These are phyloP conservation scores for Nowickia ferox DNA, from an alignment of 2,888 invertebrate genomes.

Conservation along the genomic window DNA sequence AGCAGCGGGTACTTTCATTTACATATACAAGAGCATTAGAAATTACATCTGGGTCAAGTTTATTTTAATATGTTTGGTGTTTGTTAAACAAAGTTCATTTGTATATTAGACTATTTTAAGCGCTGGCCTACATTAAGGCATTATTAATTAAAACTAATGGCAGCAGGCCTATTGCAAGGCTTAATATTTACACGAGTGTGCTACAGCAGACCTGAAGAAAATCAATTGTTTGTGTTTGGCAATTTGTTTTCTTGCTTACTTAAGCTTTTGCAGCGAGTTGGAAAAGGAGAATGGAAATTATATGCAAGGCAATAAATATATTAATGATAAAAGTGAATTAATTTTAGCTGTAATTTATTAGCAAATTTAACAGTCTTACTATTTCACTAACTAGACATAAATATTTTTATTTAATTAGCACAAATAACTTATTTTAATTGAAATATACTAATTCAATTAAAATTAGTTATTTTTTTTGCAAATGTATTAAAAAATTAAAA, in stretches of 20 bases:
- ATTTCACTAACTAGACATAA: not conserved
- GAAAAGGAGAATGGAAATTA: not conserved
- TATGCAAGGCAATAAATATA: not conserved
- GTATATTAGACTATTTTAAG: slow-evolving; percentile 7
- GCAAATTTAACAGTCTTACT: not conserved
- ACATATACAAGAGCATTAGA: slow-evolving; percentile 11
- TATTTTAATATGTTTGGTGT: not conserved
- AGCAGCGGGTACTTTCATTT: too few relatives aligned
- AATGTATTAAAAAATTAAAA: too few relatives aligned
- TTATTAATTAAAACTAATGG: slow-evolving; percentile 61
- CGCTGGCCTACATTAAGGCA: slow-evolving; percentile 61
- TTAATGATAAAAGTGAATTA: not conserved
- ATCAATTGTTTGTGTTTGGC: slow-evolving; percentile 5
- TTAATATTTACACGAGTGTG: slow-evolving; percentile 6
- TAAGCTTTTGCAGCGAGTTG: not conserved
- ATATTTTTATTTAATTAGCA: slow-evolving; percentile 2
- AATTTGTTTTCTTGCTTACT: not conserved
- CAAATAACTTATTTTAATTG: too few relatives aligned
- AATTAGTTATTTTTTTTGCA: too few relatives aligned
- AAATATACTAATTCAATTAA: too few relatives aligned
- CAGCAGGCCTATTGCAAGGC: not conserved
- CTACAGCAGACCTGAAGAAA: not conserved
- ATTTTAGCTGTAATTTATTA: not conserved
- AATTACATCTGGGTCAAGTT: slow-evolving; percentile 66
- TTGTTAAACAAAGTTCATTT: slow-evolving; percentile 10